These are phyloP conservation scores for Argyresthia goedartella DNA, from an alignment of 2,888 invertebrate species.

Conservation along the genomic window DNA sequence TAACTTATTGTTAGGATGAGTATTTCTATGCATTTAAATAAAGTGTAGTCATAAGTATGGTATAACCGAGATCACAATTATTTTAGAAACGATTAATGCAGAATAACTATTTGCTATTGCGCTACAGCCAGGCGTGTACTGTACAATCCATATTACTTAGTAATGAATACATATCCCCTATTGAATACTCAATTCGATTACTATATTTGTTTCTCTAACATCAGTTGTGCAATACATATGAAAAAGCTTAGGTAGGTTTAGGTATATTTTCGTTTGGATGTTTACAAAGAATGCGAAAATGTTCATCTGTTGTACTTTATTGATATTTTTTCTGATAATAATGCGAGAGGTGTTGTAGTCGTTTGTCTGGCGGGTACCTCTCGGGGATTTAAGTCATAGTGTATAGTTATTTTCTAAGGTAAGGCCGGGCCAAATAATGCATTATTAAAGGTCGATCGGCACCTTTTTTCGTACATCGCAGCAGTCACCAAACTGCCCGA, in stretches of 20 bases:
- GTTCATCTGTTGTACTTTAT: conserved; percentile 62
- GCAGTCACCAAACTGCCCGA: conserved; percentile 43
- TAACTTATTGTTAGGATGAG: conserved; percentile 23
- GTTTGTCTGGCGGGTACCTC: conserved; percentile 30
- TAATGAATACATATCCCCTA: conserved; percentile 63
- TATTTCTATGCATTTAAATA: conserved; percentile 52
- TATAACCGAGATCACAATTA: neutral
- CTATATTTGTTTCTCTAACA: conserved; percentile 50
- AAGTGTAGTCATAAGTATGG: conserved; percentile 49
- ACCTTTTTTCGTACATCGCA: conserved; percentile 46
- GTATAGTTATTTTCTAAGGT: conserved; percentile 63
- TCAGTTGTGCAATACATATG: conserved; percentile 66
- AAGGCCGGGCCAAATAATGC: conserved; percentile 71
- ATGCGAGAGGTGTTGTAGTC: conserved; percentile 24
- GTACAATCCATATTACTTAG: conserved; percentile 56
- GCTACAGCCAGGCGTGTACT: conserved; percentile 52
- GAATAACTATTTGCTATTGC: conserved; percentile 52
- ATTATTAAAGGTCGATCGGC: conserved; percentile 60
- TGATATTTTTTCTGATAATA: conserved; percentile 59
- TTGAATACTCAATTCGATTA: conserved; percentile 64
- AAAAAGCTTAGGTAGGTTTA: conserved; percentile 65
- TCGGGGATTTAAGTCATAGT: conserved; percentile 60
- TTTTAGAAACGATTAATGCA: neutral
- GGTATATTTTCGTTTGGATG: conserved; percentile 63
- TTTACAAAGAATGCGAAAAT: conserved; percentile 54